Evolutionary conservation across 1,140 invertebrate genomes (phyloP).

Genomic region (Scaptomyza montana): DNA sequence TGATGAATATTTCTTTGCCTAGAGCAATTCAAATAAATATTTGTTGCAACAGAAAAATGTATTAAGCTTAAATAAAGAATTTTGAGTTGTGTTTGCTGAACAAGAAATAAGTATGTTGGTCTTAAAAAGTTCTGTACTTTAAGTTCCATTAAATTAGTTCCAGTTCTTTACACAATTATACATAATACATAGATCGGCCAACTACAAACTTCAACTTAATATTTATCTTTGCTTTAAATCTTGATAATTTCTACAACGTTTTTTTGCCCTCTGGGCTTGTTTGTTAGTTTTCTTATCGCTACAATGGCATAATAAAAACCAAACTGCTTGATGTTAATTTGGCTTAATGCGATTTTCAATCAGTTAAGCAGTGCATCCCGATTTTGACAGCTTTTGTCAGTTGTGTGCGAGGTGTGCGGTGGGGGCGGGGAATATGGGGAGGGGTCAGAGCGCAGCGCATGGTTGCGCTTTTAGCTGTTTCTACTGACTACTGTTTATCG

Average conservation of each 20-base stretch:
- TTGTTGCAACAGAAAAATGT: neutral
- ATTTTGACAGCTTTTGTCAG: constrained; percentile 6
- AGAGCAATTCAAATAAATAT: too few species aligned
- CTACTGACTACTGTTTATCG: neutral
- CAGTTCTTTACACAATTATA: neutral
- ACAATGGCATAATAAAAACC: neutral
- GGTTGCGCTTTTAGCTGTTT: constrained; percentile 25
- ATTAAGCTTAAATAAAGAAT: too few species aligned
- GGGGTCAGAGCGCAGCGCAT: constrained; percentile 20
- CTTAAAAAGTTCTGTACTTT: neutral
- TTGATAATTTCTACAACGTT: neutral
- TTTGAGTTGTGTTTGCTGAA: too few species aligned
- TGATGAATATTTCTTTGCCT: too few species aligned
- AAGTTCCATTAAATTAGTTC: neutral
- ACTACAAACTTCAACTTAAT: too few species aligned
- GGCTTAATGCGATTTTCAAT: constrained; percentile 8
- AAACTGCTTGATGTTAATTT: constrained; percentile 8
- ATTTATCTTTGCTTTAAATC: neutral
- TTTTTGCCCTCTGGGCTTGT: neutral
- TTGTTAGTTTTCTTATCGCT: neutral
- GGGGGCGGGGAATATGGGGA: neutral
- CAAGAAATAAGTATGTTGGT: neutral
- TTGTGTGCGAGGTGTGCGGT: neutral
- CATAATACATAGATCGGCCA: too few species aligned
- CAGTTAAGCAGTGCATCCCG: constrained; percentile 2